Conservation (phyloP, 2,113 vertebrate genomes). For the Phylloscopus trochiloides region DNA sequence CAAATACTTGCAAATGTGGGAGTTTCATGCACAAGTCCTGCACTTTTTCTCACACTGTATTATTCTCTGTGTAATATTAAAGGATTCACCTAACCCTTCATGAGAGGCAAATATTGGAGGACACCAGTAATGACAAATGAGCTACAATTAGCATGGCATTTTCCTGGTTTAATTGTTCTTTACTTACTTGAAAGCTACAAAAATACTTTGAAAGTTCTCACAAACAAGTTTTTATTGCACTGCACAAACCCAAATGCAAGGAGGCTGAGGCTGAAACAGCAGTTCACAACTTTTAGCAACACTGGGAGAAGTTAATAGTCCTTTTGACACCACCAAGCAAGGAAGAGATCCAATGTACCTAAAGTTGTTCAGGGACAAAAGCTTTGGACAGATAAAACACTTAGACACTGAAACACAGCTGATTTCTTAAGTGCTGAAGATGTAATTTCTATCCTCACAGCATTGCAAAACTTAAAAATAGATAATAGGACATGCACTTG, state of each 20-base stretch:
- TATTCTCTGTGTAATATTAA: not conserved
- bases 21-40: not conserved
- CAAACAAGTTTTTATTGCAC: not conserved
- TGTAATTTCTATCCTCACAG: not conserved
- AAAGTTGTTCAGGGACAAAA: not conserved
- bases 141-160: not conserved
- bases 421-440: not conserved
- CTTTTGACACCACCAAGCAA: not conserved
- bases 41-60: not conserved
- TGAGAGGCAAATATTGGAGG: not conserved
- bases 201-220: not conserved
- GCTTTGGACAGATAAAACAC: not conserved
- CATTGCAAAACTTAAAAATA: not conserved
- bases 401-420: not conserved
- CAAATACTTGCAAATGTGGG: not conserved
- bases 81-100: not conserved
- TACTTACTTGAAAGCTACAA: not conserved
- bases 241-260: not conserved
- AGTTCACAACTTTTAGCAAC: not conserved
- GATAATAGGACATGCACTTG: not conserved
- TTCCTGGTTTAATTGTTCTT: not conserved
- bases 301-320: not conserved
- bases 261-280: not conserved
- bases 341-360: not conserved
- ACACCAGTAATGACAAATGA: not conserved